phyloP scores from a whole-genome alignment of 2,888 invertebrate genomes.

The Euclidia mi region DNA sequence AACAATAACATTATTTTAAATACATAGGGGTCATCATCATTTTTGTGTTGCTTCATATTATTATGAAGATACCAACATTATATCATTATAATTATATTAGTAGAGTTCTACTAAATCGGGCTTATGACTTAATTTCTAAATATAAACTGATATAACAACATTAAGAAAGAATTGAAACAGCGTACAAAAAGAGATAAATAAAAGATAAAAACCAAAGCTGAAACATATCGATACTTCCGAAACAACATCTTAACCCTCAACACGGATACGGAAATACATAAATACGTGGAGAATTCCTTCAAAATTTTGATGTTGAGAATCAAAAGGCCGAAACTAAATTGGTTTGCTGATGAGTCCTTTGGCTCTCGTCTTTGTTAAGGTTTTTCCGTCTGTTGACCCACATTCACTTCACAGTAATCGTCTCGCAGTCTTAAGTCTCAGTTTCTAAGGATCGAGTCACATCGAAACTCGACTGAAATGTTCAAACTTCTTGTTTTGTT shows the following conservation, averaged over 20 bases:
- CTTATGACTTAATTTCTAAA: too few species aligned
- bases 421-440: slow-evolving; percentile 47
- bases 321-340: slow-evolving; percentile 52
- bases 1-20: too few species aligned
- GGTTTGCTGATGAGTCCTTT: slow-evolving; percentile 53
- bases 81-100: too few species aligned
- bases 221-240: background rate
- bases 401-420: slow-evolving; percentile 63
- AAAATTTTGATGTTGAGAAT: slow-evolving; percentile 47
- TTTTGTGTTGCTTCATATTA: too few species aligned
- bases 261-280: slow-evolving; percentile 18
- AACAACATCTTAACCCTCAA: background rate
- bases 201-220: too few species aligned
- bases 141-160: too few species aligned
- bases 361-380: slow-evolving; percentile 52
- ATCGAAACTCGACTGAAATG: slow-evolving; percentile 7
- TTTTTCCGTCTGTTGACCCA: slow-evolving; percentile 62
- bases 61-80: too few species aligned
- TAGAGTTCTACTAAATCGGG: too few species aligned
- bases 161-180: too few species aligned
- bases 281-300: slow-evolving; percentile 22
- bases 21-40: too few species aligned
- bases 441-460: slow-evolving; percentile 45
- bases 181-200: background rate
- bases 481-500: background rate